Base-by-base conservation (phyloP, 1,140 invertebrate species). In the Chionoecetes opilio region DNA sequence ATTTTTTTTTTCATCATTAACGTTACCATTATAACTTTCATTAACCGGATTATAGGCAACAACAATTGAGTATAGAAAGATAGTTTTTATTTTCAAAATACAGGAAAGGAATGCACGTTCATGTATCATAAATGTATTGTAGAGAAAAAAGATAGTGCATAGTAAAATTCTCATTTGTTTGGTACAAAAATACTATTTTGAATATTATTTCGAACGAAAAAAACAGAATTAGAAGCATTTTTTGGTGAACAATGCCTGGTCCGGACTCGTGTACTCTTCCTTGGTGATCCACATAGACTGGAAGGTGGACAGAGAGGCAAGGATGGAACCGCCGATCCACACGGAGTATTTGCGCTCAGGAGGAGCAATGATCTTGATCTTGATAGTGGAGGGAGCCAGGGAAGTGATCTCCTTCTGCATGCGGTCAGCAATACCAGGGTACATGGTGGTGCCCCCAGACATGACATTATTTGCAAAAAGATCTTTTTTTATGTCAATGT, bases 251-350 rank as follows among this genome's bases (percentile, higher is more conserved):
- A 29, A 92, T 92, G 34, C 91, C 91, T 9, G 91, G 91, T n/a
- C 91, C 91, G 35, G 91, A 92, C 75, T 92, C 91, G 53, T 87
- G 21, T 92, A 93, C 38, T 98, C 97, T 96, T 98, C 97, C 96
- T 98, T 98, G 96, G 98, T 98, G 97, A 99, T 99, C 99, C 99
- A 99, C 98, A 98, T 98, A 97, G 98, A 98, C 97, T 99, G 98
- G 98, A 99, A 99, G 97, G 98, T 99, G 96, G 98, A 98, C 37
- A 99, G 97, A 86, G 98, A 99, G 96, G 98, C 98, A 96, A 96
- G 98, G 98, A 97, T 98, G 98, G 96, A 94, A 38, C 91, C 96
- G 32, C 89, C 94, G 91, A 95, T 95, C 94, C 94, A 95, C 26
- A 95, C 94, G 35, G 94, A 95, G 91, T 95, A 95, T 88, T 95